phyloP scores from a whole-genome alignment of 2,113 vertebrate genomes.

The Poecilia latipinna region DNA sequence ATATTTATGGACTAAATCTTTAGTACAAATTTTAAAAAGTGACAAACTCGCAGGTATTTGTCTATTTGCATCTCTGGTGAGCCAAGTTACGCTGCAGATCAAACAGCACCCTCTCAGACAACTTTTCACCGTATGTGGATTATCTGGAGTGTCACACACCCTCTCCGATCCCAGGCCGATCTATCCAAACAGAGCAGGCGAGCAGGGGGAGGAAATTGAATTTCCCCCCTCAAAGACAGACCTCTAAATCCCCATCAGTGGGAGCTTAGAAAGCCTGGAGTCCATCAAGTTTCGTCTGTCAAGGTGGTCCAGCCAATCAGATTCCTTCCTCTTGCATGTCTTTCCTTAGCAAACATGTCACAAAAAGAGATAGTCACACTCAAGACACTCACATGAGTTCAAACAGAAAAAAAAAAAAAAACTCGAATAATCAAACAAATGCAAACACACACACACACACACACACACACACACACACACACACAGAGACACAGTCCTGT shows the following conservation, averaged over 20 bases:
- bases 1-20: conserved; percentile 14
- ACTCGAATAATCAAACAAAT: conserved; percentile 48
- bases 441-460: conserved; percentile 32
- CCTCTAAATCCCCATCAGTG: conserved; percentile 77
- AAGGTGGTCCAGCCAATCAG: conserved; percentile 75
- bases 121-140: conserved; percentile 53
- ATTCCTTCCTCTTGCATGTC: conserved; percentile 37
- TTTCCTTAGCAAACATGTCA: conserved; percentile 20
- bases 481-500: conserved; percentile 23
- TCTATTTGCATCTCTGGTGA: conserved; percentile 39
- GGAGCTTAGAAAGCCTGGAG: conserved; percentile 75
- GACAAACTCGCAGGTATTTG: neutral
- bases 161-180: conserved; percentile 66
- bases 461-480: conserved; percentile 16
- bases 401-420: conserved; percentile 55
- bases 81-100: conserved; percentile 51
- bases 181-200: conserved; percentile 69
- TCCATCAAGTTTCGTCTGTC: conserved; percentile 78
- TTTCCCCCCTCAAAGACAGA: conserved; percentile 72
- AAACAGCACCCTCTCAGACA: conserved; percentile 64
- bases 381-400: conserved; percentile 13
- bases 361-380: conserved; percentile 30
- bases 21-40: neutral
- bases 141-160: conserved; percentile 72
- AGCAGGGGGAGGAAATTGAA: conserved; percentile 77